These are phyloP conservation scores for Syrmaticus mikado DNA, from an alignment of 2,113 vertebrate species.

Conservation along the genomic window DNA sequence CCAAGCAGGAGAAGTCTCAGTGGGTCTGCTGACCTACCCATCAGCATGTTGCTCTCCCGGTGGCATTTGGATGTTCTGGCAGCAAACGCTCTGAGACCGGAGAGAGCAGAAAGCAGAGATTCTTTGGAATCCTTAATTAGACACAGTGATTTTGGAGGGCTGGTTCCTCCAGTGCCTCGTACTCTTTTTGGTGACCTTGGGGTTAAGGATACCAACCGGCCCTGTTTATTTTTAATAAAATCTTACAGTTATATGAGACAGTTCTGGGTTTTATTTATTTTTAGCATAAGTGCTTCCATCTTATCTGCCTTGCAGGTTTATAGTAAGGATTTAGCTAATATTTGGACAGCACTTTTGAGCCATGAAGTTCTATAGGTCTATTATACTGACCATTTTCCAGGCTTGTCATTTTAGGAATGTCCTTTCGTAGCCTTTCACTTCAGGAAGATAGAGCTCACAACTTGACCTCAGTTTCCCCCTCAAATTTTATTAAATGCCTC, in stretches of 20 bases:
- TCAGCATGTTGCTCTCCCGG: conserved; percentile 59
- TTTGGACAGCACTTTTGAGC: conserved; percentile 60
- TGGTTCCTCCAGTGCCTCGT: conserved; percentile 11
- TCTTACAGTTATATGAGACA: conserved; percentile 55
- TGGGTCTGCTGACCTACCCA: conserved; percentile 70
- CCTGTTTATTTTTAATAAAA: conserved; percentile 72
- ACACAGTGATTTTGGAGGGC: conserved; percentile 50
- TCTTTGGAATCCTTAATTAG: conserved; percentile 67
- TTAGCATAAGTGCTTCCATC: conserved; percentile 58
- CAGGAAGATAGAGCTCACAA: not conserved
- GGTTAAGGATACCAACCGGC: conserved; percentile 56
- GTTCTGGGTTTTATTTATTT: conserved; percentile 63
- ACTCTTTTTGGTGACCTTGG: conserved; percentile 58
- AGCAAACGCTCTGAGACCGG: conserved; percentile 27
- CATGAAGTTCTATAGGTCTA: conserved; percentile 29
- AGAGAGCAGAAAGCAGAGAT: conserved; percentile 49
- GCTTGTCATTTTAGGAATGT: conserved; percentile 10
- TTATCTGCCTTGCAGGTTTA: conserved; percentile 48
- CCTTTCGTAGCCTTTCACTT: not conserved
- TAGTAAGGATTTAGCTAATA: conserved; percentile 63
- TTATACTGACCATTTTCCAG: conserved; percentile 23
- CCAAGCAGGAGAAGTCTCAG: conserved; percentile 23
- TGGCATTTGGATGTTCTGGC: conserved; percentile 66
- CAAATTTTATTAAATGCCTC: conserved; percentile 25
- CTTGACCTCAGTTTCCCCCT: conserved; percentile 23